phyloP scores from a whole-genome alignment of 2,888 invertebrate genomes.

The Ferrisia virgata region DNA sequence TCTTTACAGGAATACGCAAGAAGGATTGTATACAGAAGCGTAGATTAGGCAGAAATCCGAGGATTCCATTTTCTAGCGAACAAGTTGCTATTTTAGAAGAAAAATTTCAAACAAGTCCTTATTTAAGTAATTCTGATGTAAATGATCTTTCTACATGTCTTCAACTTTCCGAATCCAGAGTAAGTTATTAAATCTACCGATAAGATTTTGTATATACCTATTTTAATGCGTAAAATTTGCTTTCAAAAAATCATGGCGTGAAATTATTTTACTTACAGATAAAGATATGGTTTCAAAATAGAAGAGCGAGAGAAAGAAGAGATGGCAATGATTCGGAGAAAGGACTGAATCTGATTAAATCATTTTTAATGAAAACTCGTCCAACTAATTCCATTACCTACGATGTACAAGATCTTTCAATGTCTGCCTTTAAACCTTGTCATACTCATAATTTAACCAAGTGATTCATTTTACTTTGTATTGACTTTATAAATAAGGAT shows the following conservation, averaged over 20 bases:
- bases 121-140: constrained; percentile 68
- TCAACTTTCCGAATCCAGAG: constrained; percentile 67
- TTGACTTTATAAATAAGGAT: background rate
- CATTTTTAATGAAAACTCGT: background rate
- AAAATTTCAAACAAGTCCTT: constrained; percentile 65
- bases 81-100: constrained; percentile 68
- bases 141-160: constrained; percentile 62
- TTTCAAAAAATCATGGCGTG: background rate
- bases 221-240: background rate
- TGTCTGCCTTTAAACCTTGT: constrained; percentile 51
- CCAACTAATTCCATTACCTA: constrained; percentile 12
- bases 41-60: constrained; percentile 63
- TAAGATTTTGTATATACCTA: background rate
- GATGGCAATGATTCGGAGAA: constrained; percentile 45
- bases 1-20: constrained; percentile 52
- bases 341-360: background rate
- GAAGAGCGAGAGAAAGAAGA: constrained; percentile 50
- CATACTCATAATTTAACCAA: constrained; percentile 30
- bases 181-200: constrained; percentile 52
- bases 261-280: constrained; percentile 47
- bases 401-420: constrained; percentile 38
- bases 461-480: background rate
- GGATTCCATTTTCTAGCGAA: constrained; percentile 70
- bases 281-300: constrained; percentile 51
- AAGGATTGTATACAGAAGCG: constrained; percentile 56